Percentiles rank a stretch among this genome's conserved stretches.
phyloP scores from a whole-genome alignment of 2,113 vertebrate genomes.

The Vanacampus margaritifer region DNA sequence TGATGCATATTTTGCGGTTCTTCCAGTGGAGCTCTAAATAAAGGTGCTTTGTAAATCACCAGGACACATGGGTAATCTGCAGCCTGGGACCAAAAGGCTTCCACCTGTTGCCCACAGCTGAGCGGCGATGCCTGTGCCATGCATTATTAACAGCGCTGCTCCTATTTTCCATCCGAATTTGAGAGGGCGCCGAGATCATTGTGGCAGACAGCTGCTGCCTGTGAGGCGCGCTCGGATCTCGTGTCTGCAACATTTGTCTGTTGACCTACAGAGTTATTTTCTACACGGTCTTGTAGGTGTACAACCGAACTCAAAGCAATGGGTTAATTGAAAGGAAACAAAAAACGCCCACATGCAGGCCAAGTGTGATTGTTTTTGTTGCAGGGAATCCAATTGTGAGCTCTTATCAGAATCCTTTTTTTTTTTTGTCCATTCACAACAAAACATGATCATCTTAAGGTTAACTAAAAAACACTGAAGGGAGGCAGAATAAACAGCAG shows the following conservation, averaged over 20 bases:
- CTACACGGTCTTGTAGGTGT: conserved; percentile 4
- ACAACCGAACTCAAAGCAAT: conserved; percentile 70
- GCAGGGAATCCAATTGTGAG: conserved; percentile 69
- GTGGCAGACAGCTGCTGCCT: conserved; percentile 63
- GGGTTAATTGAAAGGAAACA: conserved; percentile 73
- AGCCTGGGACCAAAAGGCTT: conserved; percentile 49
- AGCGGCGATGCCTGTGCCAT: conserved; percentile 53
- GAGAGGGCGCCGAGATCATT: conserved; percentile 64
- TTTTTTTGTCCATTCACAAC: conserved; percentile 80
- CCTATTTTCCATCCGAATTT: conserved; percentile 70
- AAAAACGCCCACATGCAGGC: conserved; percentile 84
- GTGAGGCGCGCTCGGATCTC: conserved; percentile 38
- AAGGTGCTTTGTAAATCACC: conserved; percentile 70
- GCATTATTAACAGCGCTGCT: conserved; percentile 69
- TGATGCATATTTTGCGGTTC: conserved; percentile 33
- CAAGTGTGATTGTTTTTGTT: conserved; percentile 75
- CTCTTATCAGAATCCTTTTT: conserved; percentile 79
- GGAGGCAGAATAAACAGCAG: conserved; percentile 58
- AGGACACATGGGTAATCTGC: conserved; percentile 64
- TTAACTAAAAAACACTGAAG: conserved; percentile 53
- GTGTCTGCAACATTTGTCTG: conserved; percentile 29
- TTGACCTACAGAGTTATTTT: background rate
- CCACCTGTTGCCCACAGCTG: conserved; percentile 69
- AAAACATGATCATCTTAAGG: conserved; percentile 62
- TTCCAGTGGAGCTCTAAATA: conserved; percentile 61